Base-by-base conservation (phyloP, 2,113 vertebrate genomes). In the Nannobrachium achirus region DNA sequence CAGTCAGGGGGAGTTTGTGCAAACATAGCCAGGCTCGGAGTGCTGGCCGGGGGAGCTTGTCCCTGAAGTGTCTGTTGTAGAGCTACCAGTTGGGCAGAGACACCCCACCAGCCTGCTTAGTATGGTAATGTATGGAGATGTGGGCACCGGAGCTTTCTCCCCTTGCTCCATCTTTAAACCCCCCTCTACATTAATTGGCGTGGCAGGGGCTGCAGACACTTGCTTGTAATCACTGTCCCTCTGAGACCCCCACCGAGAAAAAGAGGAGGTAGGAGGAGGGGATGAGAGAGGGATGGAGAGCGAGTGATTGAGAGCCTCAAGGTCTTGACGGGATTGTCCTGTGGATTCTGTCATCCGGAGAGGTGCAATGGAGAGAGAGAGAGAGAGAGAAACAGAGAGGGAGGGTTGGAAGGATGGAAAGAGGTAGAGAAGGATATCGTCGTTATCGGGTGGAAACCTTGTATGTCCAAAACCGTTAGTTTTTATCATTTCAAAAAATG, bases 91-190 rank as follows among this genome's bases (percentile, higher is more conserved):
- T 72, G 74, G 67, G 38, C 69, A 56, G 49, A 63, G 73, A 76
- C 63, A 10, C 71, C 60, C 61, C 70, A 79, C 69, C 86, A 81
- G 68, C 60, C 85, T 89, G 74, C 84, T 89, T 86, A 89, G 57
- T 83, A 89, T 91, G 89, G 63, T 90, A 89, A 91, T 91, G 84
- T 77, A 89, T 91, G 84, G 82, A 83, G 84, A 90, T 84, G 70
- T 7, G 59, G 69, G 53, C 69, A 65, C 52, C 52, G 71, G 42
- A 68, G 15, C 66, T 64, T 76, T 68, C 63, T 52, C 56, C 69
- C 67, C 55, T 45, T 41, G 44, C 75, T 80, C 53, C 63, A 15
- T 75, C 78, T 86, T 83, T 81, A 85, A 88, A 78, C 78, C 79
- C 82, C 75, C 57, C 58, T 61, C 63, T 48, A 19, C 71, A 85